Evolutionary conservation across 2,113 vertebrate species (phyloP), one percentile per base, ranked within the genome.

Genomic region (Percopsis transmontana): DNA sequence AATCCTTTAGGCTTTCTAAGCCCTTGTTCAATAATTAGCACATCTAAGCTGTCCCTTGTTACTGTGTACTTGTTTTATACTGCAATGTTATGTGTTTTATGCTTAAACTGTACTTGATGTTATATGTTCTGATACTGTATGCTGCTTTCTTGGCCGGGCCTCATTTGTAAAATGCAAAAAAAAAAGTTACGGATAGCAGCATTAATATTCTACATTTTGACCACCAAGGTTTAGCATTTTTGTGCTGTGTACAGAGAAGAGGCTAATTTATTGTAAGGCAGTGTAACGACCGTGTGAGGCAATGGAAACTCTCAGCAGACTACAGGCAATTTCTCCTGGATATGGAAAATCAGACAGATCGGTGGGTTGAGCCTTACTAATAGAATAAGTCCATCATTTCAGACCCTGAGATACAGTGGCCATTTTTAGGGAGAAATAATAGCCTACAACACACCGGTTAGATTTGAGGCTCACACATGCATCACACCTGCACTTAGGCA

Each of bases 331-430:
- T 70, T 21, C 74, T 75, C 39, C 53, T 19, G 58, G 70, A 64
- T 59, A 54, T 53, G 56, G 47, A 5, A 20, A 59, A 64, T 27
- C 62, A 62, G 45, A 75, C n/a, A 65, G 24, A 48, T 67, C 74
- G 72, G 67, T 41, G 39, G 45, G 38, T 45, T 66, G 74, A 67
- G 54, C 44, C 51, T 57, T 20, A 56, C 72, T 73, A 68, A 84
- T 79, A 48, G 50, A 79, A 69, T 77, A 74, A 79, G 69, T 54
- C 44, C 53, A 15, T 40, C 39, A 39, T 62, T 62, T 72, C 20
- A 68, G 77, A 74, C 76, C 38, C 16, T 74, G 54, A 58, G 56
- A 58, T 38, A 57, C 48, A 58, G 77, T 50, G 39, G 62, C 57
- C 1, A 71, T 74, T 57, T 78, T 39, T 70, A 27, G 57, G 40